Evolutionary conservation across 2,113 vertebrate genomes (phyloP).

Genomic region (Atractosteus spatula): DNA sequence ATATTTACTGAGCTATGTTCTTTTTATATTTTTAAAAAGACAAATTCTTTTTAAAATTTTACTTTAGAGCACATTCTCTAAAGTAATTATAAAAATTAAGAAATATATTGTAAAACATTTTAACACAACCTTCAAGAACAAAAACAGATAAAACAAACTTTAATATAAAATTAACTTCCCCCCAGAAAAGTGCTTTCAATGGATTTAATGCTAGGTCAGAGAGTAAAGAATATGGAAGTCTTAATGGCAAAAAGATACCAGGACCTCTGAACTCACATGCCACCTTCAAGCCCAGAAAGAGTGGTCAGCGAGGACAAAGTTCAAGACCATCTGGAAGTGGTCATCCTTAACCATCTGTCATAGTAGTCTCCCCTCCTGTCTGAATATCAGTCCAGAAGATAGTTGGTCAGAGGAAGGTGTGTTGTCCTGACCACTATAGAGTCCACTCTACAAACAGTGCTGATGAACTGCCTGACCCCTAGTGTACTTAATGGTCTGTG

Average conservation of each 20-base stretch:
- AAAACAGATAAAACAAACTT: no score
- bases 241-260: slow-evolving; percentile 1
- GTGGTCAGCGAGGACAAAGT: slow-evolving; percentile 10
- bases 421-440: neutral
- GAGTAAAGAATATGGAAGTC: neutral
- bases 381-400: neutral
- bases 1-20: no score
- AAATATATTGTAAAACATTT: no score
- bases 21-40: no score
- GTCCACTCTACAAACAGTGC: neutral
- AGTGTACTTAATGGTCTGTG: no score
- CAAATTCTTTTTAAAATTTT: no score
- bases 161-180: neutral
- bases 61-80: no score
- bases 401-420: neutral
- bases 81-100: no score
- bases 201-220: neutral
- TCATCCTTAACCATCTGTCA: slow-evolving; percentile 7
- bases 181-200: neutral
- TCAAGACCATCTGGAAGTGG: neutral
- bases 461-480: neutral
- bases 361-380: neutral
- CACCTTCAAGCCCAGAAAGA: neutral
- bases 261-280: slow-evolving; percentile 1
- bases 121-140: no score